phyloP scores from a whole-genome alignment of 2,113 vertebrate species.

The Nasalis larvatus region DNA sequence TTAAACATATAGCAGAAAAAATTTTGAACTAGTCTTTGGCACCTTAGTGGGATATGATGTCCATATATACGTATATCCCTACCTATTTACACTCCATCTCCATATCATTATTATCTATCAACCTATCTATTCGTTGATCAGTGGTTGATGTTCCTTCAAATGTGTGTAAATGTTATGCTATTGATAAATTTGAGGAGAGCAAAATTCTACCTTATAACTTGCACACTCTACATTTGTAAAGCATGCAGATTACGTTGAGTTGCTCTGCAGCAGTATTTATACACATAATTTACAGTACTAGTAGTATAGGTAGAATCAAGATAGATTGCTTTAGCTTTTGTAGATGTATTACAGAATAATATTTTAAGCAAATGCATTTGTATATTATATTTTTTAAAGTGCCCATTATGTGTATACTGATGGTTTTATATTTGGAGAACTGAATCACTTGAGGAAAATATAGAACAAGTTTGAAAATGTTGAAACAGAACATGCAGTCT shows the following conservation, averaged over 20 bases:
- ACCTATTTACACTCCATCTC: not conserved
- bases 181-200: not conserved
- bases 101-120: not conserved
- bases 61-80: not conserved
- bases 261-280: not conserved
- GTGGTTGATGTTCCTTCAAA: not conserved
- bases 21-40: not conserved
- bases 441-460: not conserved
- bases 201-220: not conserved
- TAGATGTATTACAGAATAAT: not conserved
- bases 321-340: not conserved
- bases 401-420: not conserved
- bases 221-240: not conserved
- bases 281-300: not conserved
- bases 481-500: not conserved
- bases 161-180: not conserved
- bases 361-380: not conserved
- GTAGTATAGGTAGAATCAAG: not conserved
- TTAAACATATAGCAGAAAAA: not conserved
- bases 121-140: not conserved
- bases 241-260: not conserved
- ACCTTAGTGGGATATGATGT: not conserved
- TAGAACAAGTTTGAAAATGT: not conserved
- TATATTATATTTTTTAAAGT: not conserved
- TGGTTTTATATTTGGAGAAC: not conserved